Conservation (phyloP, 2,888 invertebrate species). For the Pseudococcus viburni region DNA sequence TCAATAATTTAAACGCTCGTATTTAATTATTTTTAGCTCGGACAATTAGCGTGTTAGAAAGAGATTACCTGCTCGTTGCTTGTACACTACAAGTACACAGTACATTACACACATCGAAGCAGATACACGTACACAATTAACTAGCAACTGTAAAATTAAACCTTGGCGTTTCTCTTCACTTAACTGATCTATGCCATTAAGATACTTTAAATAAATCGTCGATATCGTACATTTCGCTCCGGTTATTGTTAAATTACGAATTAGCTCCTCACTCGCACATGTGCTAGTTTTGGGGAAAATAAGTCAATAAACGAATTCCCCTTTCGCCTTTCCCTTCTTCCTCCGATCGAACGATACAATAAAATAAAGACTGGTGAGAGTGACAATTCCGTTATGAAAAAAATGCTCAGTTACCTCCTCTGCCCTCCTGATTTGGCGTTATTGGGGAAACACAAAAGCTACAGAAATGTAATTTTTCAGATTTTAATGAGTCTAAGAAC, state of each 20-base stretch:
- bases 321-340: neutral
- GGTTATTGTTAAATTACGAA: neutral
- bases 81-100: neutral
- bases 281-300: neutral
- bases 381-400: neutral
- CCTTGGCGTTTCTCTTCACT: slow-evolving; percentile 27
- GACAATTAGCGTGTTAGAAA: slow-evolving; percentile 36
- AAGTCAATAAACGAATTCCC: neutral
- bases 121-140: neutral
- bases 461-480: no score
- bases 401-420: no score
- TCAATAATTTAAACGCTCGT: slow-evolving; percentile 10
- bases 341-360: neutral
- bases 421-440: no score
- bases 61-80: neutral
- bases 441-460: no score
- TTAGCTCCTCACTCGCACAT: neutral
- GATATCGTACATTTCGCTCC: no score
- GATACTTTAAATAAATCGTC: slow-evolving; percentile 7
- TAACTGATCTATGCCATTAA: neutral
- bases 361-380: neutral
- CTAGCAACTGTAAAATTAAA: slow-evolving; percentile 45
- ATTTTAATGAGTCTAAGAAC: no score
- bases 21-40: neutral
- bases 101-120: neutral